Evolutionary conservation across 1,140 invertebrate species (phyloP).

Genomic region (Streblospio benedicti): DNA sequence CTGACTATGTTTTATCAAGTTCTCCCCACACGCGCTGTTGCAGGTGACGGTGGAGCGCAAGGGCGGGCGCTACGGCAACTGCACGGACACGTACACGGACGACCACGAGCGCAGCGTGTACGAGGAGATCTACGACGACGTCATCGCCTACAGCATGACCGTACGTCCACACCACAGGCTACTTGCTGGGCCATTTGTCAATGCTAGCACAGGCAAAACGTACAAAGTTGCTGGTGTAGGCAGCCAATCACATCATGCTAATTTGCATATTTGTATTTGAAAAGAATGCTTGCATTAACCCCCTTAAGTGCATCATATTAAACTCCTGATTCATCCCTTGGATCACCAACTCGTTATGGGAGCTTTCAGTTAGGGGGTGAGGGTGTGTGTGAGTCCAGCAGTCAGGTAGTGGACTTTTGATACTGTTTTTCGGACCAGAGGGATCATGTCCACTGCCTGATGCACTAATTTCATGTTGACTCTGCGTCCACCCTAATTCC

Average conservation of each 20-base stretch:
- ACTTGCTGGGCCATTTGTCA: not conserved
- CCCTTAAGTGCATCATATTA: not conserved
- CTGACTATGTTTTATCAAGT: too few relatives aligned
- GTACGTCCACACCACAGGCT: not conserved
- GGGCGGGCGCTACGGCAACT: not conserved
- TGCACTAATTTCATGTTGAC: too few relatives aligned
- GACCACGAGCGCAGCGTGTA: not conserved
- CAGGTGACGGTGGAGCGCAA: not conserved
- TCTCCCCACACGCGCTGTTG: too few relatives aligned
- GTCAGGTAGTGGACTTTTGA: too few relatives aligned
- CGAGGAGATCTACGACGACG: slow-evolving; percentile 2
- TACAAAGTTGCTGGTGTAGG: not conserved
- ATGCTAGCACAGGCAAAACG: not conserved
- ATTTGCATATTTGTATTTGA: not conserved
- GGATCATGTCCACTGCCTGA: too few relatives aligned
- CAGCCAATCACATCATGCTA: not conserved
- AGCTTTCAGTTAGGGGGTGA: too few relatives aligned
- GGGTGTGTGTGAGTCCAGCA: too few relatives aligned
- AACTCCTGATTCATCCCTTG: too few relatives aligned
- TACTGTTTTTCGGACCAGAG: too few relatives aligned
- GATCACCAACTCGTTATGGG: too few relatives aligned
- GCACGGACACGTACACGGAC: not conserved
- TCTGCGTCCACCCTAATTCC: too few relatives aligned
- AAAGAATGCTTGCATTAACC: not conserved
- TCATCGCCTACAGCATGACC: slow-evolving; percentile 1